A percentile compares a stretch with the other conserved stretches of the same genome.
Conservation (phyloP, 2,888 invertebrate species). For the Ophion ellenae region DNA sequence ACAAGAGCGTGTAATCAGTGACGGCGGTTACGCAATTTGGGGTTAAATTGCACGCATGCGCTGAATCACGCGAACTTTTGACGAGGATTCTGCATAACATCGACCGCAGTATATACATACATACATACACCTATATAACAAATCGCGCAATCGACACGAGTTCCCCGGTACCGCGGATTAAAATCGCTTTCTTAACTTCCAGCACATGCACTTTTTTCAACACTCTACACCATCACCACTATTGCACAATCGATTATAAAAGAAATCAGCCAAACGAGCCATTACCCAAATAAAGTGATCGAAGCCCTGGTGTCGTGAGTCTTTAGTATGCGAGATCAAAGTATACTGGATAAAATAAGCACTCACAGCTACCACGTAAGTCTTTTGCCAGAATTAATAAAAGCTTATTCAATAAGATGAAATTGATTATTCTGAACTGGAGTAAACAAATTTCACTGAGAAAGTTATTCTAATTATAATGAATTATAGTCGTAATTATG, state of each 20-base stretch:
- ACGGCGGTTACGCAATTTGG: conserved; percentile 77
- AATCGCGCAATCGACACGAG: conserved; percentile 29
- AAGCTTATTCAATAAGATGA: not conserved
- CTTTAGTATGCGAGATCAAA: not conserved
- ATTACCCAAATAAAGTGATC: conserved; percentile 32
- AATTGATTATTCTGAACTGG: not conserved
- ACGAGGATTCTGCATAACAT: conserved; percentile 8
- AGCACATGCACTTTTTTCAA: conserved; percentile 36
- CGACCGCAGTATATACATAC: conserved; percentile 7
- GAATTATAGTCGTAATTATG: not conserved
- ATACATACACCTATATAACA: not conserved
- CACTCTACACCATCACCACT: conserved; percentile 35
- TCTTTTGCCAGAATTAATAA: not conserved
- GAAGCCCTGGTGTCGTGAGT: not conserved
- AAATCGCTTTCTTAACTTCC: conserved; percentile 36
- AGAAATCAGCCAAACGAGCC: conserved; percentile 20
- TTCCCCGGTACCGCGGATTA: conserved; percentile 19
- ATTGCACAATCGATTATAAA: conserved; percentile 10
- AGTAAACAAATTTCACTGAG: too few relatives aligned
- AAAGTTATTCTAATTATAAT: not conserved
- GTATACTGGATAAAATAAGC: not conserved
- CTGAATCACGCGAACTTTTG: conserved; percentile 54
- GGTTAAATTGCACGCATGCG: conserved; percentile 74
- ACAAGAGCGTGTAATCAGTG: conserved; percentile 47
- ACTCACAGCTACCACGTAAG: not conserved